Percentiles rank a stretch among this genome's conserved stretches.
Evolutionary conservation across 2,888 invertebrate species (phyloP).

Genomic region (Diplazon laetatorius): DNA sequence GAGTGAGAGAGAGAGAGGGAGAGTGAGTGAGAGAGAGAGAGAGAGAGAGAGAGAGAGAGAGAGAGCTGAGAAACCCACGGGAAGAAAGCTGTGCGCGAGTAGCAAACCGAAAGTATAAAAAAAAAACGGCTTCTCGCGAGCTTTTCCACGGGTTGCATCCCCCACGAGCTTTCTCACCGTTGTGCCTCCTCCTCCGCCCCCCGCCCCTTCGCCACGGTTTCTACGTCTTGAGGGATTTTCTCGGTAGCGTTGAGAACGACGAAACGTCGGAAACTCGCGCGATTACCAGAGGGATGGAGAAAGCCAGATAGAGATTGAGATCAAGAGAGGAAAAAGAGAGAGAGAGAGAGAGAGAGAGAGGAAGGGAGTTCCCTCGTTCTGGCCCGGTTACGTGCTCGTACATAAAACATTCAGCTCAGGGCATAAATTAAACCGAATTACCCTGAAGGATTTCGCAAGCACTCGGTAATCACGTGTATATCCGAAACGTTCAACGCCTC

Average conservation of each 20-base stretch:
- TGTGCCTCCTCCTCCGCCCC: too few relatives aligned
- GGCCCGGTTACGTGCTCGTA: slow-evolving; percentile 66
- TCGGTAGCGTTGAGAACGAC: slow-evolving; percentile 47
- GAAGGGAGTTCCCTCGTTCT: slow-evolving; percentile 17
- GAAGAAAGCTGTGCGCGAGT: slow-evolving; percentile 7
- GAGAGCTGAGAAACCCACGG: slow-evolving; percentile 11
- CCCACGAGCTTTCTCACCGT: not conserved
- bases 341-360: slow-evolving; percentile 11
- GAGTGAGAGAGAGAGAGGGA: too few relatives aligned
- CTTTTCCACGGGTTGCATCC: slow-evolving; percentile 13
- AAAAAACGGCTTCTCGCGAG: slow-evolving; percentile 26
- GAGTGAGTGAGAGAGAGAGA: too few relatives aligned
- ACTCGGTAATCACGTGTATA: slow-evolving; percentile 47
- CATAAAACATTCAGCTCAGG: slow-evolving; percentile 68
- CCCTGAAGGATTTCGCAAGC: slow-evolving; percentile 66
- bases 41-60: too few relatives aligned
- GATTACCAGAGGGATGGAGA: slow-evolving; percentile 49
- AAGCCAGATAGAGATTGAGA: not conserved
- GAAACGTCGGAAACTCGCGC: slow-evolving; percentile 50
- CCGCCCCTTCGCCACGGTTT: too few relatives aligned
- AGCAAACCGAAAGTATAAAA: not conserved
- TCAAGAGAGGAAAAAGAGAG: not conserved
- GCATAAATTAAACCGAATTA: slow-evolving; percentile 70
- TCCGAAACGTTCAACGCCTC: slow-evolving; percentile 28
- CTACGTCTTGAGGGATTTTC: slow-evolving; percentile 50